A percentile compares a stretch with the other conserved stretches of the same genome.
phyloP scores from a whole-genome alignment of 2,113 vertebrate genomes.

The Jaculus jaculus region DNA sequence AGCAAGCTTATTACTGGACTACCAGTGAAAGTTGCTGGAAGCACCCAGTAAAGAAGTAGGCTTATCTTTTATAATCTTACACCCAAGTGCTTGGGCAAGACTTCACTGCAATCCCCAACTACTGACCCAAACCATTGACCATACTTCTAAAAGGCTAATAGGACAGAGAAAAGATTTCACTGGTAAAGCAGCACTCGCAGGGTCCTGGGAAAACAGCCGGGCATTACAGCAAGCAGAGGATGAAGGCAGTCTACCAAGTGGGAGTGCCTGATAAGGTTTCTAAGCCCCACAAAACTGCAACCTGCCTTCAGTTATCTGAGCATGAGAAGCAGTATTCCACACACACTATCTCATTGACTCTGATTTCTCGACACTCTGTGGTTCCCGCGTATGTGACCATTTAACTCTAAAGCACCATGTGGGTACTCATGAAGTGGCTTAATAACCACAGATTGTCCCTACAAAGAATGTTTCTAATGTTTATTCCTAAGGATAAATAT shows the following conservation, averaged over 20 bases:
- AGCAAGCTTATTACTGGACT: not conserved
- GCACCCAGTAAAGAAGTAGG: not conserved
- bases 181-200: not conserved
- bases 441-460: not conserved
- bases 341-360: constrained; percentile 37
- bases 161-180: not conserved
- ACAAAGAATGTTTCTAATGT: constrained; percentile 14
- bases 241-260: not conserved
- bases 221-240: not conserved
- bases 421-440: not conserved
- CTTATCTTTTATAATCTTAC: not conserved
- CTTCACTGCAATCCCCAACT: not conserved
- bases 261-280: not conserved
- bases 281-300: not conserved
- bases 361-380: constrained; percentile 45
- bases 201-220: not conserved
- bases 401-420: not conserved
- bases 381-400: not conserved
- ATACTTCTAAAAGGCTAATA: not conserved
- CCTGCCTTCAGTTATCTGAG: not conserved
- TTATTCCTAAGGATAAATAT: constrained; percentile 6
- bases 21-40: not conserved
- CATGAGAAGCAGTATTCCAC: not conserved
- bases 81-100: not conserved
- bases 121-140: not conserved